These are phyloP conservation scores for Sphyrna mokarran DNA, from an alignment of 2,113 vertebrate species.

Conservation along the genomic window DNA sequence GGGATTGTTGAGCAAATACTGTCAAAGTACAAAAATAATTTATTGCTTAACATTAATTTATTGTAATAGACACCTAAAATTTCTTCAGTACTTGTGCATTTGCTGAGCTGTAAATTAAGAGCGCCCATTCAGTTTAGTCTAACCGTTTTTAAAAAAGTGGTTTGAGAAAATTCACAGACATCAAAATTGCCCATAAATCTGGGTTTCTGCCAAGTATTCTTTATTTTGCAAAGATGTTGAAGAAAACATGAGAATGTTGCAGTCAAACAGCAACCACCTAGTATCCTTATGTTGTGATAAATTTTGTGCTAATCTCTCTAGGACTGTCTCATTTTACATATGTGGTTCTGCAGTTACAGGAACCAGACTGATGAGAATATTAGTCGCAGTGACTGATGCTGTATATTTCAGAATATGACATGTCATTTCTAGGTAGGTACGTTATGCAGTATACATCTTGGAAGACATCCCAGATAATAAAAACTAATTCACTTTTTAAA, in stretches of 20 bases:
- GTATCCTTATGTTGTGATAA: constrained; percentile 45
- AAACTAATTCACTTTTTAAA: background rate
- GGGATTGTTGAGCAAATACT: background rate
- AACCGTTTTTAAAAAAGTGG: background rate
- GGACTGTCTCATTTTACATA: constrained; percentile 53
- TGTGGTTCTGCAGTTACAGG: constrained; percentile 48
- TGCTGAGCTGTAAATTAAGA: background rate
- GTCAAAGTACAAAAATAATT: background rate
- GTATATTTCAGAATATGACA: constrained; percentile 48
- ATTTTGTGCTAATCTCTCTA: constrained; percentile 50
- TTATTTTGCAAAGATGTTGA: background rate
- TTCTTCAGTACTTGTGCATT: background rate
- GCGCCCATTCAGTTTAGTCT: background rate
- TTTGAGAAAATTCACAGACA: background rate
- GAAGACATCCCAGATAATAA: constrained; percentile 28
- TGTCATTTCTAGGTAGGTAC: constrained; percentile 36
- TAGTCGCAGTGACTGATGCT: constrained; percentile 56
- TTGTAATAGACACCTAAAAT: background rate
- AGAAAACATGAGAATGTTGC: background rate
- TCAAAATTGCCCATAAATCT: background rate
- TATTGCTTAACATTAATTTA: background rate
- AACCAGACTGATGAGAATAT: constrained; percentile 53
- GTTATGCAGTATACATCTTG: background rate
- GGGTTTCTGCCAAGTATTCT: background rate
- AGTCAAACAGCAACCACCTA: background rate